Evolutionary conservation across 1,140 invertebrate genomes (phyloP).

Genomic region (Anthonomus grandis): DNA sequence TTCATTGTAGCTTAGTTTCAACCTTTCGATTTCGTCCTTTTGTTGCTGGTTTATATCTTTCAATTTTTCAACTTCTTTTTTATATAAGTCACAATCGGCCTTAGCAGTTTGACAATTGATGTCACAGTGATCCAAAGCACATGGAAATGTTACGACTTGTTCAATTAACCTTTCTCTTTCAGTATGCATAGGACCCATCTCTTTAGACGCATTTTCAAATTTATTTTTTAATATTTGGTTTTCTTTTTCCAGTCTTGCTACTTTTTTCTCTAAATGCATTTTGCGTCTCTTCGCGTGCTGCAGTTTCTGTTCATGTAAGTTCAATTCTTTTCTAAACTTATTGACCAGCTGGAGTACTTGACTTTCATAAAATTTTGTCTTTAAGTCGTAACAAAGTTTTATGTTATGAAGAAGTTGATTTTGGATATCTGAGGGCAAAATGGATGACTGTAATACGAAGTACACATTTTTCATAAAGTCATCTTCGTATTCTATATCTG

Average conservation of each 20-base stretch:
- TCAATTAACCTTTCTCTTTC: background rate
- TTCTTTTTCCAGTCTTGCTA: conserved; percentile 7
- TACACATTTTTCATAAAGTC: conserved; percentile 15
- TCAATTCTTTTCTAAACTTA: conserved; percentile 23
- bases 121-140: conserved; percentile 20
- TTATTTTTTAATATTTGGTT: conserved; percentile 12
- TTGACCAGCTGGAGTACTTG: conserved; percentile 15
- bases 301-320: conserved; percentile 7
- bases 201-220: conserved; percentile 2
- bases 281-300: conserved; percentile 7
- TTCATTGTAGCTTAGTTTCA: conserved; percentile 5
- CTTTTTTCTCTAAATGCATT: conserved; percentile 20
- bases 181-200: background rate
- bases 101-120: conserved; percentile 10
- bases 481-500: conserved; percentile 8
- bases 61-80: conserved; percentile 22
- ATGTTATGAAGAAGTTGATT: conserved; percentile 5
- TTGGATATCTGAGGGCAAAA: conserved; percentile 4
- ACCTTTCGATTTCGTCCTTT: conserved; percentile 17
- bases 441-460: background rate
- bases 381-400: conserved; percentile 19
- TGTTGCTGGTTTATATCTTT: conserved; percentile 10
- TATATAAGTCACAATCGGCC: conserved; percentile 2
- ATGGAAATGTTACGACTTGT: conserved; percentile 5
- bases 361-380: conserved; percentile 10